phyloP scores from a whole-genome alignment of 2,113 vertebrate genomes.

The Bos javanicus region DNA sequence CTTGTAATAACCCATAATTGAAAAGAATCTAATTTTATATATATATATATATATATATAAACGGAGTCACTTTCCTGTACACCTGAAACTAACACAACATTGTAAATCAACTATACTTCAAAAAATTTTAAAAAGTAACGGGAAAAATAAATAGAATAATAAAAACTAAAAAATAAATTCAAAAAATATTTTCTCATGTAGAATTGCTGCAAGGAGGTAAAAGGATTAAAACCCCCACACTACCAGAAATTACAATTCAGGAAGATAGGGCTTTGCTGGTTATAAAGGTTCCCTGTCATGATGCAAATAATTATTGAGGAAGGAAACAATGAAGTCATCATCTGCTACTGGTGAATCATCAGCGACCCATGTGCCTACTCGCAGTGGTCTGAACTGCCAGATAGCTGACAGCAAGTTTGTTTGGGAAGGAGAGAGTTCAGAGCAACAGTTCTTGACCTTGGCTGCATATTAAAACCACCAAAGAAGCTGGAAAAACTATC shows the following conservation, averaged over 20 bases:
- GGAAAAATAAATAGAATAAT: neutral
- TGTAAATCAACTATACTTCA: neutral
- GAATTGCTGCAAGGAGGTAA: neutral
- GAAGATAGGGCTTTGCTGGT: neutral
- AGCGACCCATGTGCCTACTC: rapidly evolving
- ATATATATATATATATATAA: neutral
- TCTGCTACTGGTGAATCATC: neutral
- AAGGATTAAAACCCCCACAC: neutral
- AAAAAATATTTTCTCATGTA: neutral
- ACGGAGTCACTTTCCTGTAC: neutral
- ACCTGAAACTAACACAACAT: neutral
- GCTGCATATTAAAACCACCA: neutral
- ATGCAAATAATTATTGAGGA: neutral
- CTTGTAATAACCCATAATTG: neutral
- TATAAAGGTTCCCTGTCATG: neutral
- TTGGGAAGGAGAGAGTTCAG: neutral
- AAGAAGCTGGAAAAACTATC: neutral
- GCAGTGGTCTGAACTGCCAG: neutral
- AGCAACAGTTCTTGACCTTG: neutral
- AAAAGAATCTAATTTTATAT: neutral
- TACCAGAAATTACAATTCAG: neutral
- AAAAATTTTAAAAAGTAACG: no score
- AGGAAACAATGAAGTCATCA: neutral
- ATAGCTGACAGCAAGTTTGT: neutral
- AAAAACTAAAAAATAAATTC: neutral